Evolutionary conservation across 2,888 invertebrate species (phyloP).

Genomic region (Syrphus vitripennis): DNA sequence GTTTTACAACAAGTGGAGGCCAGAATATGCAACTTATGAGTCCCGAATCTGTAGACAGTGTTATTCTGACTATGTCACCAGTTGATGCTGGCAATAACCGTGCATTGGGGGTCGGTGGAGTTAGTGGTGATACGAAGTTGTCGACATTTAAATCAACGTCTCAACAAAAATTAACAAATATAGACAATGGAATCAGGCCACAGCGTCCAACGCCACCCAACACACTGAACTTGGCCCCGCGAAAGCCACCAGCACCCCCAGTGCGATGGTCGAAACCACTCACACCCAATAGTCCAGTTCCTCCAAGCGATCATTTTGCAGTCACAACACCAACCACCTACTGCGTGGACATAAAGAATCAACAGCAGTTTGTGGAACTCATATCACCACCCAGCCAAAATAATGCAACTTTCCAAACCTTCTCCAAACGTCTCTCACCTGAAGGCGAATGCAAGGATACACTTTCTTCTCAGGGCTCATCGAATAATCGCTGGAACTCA

Average conservation of each 20-base stretch:
- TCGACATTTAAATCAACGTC: conserved; percentile 86
- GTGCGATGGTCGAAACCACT: conserved; percentile 92
- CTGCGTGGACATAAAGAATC: conserved; percentile 83
- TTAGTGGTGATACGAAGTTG: conserved; percentile 67
- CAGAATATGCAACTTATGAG: conserved; percentile 81
- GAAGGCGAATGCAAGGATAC: conserved; percentile 84
- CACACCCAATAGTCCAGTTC: conserved; percentile 81
- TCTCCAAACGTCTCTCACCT: conserved; percentile 87
- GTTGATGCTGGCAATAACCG: conserved; percentile 79
- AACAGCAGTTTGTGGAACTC: conserved; percentile 79
- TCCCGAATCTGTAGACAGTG: conserved; percentile 85
- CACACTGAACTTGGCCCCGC: conserved; percentile 86
- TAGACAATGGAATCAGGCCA: conserved; percentile 83
- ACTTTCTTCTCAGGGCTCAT: conserved; percentile 86
- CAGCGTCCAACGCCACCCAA: conserved; percentile 92
- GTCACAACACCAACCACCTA: conserved; percentile 94
- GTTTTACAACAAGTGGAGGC: conserved; percentile 85
- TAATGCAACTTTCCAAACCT: conserved; percentile 82
- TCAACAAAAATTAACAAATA: conserved; percentile 74
- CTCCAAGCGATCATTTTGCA: conserved; percentile 86
- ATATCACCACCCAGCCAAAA: conserved; percentile 79
- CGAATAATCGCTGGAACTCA: conserved; percentile 78
- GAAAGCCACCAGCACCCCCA: conserved; percentile 91
- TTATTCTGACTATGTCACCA: conserved; percentile 90
- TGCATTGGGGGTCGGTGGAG: conserved; percentile 72